phyloP scores from a whole-genome alignment of 2,113 vertebrate genomes.

The Myotis davidii region DNA sequence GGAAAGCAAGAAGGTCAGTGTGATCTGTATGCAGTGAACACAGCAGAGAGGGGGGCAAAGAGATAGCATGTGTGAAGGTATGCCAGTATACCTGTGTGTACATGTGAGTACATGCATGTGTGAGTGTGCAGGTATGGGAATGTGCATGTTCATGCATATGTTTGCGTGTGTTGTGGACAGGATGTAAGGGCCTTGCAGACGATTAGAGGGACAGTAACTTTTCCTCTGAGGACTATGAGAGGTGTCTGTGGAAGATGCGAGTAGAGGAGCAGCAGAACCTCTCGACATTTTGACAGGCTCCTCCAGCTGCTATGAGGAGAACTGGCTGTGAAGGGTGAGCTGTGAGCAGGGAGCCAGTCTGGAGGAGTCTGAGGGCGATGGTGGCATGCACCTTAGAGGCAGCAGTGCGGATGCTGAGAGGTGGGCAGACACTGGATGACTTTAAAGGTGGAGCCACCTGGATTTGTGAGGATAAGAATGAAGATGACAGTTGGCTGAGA shows the following conservation, averaged over 20 bases:
- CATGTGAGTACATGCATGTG: not conserved
- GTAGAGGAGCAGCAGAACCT: not conserved
- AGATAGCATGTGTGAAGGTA: not conserved
- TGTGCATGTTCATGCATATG: no score
- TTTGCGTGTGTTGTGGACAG: no score
- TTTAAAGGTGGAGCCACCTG: no score
- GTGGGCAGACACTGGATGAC: not conserved
- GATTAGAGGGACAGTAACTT: not conserved
- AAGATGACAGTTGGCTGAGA: not conserved
- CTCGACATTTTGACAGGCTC: not conserved
- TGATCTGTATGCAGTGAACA: not conserved
- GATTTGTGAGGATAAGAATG: not conserved
- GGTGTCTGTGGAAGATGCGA: not conserved
- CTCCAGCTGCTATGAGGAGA: not conserved
- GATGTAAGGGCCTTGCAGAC: not conserved
- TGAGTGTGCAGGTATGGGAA: not conserved
- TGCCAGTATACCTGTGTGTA: not conserved
- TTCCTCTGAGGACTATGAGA: not conserved
- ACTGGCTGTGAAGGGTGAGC: no score
- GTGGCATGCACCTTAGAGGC: not conserved
- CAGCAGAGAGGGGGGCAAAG: not conserved
- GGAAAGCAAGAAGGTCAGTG: not conserved
- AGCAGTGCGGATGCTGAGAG: not conserved
- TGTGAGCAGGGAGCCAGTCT: not conserved
- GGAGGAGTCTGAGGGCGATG: not conserved